Conservation (phyloP, 2,797 vertebrate genomes). For the Lacerta viridis region DNA sequence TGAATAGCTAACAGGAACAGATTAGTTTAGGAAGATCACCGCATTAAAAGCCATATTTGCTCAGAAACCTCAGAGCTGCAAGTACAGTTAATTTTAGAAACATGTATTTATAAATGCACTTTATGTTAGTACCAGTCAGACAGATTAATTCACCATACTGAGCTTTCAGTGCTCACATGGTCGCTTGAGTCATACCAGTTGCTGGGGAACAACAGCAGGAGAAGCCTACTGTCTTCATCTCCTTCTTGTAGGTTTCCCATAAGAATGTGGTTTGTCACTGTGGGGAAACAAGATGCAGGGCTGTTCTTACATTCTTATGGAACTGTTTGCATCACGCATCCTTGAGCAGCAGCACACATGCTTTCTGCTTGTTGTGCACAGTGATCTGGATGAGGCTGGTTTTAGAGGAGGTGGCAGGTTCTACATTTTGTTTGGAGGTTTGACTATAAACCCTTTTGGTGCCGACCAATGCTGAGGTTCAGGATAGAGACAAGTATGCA, state of each 20-base stretch:
- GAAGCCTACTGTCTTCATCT: not conserved
- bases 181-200: not conserved
- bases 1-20: not conserved
- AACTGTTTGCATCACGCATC: not conserved
- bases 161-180: not conserved
- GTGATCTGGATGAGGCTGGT: not conserved
- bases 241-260: not conserved
- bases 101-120: not conserved
- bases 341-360: too few species aligned
- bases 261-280: not conserved
- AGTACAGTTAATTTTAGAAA: slow-evolving; percentile 3
- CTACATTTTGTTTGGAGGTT: not conserved
- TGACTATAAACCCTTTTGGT: not conserved
- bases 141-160: not conserved
- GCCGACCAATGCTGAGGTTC: too few species aligned
- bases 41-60: not conserved
- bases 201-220: not conserved
- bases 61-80: slow-evolving; percentile 14
- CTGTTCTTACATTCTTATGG: not conserved
- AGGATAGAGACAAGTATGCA: not conserved
- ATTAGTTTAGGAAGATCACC: not conserved
- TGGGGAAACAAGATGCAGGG: not conserved
- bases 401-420: not conserved
- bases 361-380: not conserved
- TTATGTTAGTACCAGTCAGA: not conserved